Base-by-base conservation (phyloP, 2,797 vertebrate species). In the Cirrhinus molitorella region DNA sequence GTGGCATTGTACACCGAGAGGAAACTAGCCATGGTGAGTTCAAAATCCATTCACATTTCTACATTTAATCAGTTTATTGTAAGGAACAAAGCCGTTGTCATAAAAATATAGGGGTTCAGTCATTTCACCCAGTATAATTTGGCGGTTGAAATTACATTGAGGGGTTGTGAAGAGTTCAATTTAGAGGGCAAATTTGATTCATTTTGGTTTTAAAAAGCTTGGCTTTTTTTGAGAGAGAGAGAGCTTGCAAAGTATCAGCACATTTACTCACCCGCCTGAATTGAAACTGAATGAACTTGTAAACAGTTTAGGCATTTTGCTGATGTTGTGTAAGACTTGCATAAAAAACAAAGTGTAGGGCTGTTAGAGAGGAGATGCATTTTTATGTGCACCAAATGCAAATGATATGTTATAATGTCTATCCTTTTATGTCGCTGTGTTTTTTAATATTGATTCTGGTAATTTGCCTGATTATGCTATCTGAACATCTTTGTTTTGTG, bases 1-100 rank as follows among this genome's bases (percentile, higher is more conserved):
- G 90, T 93, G 88, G 92, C 94, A 40, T 91, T 96, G 81, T 94
- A 95, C 88, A 95, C 92, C 1, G 95, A 96, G 71, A 93, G 95
- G 80, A 92, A 93, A 89, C 91, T 96, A 73, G 95, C 93, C 0
- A 93, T 91, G 91, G 95, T 96, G 89, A 95, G 94, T 89, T 78
- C 34, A 82, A 82, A 74, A 59, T 3, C n/a, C 45, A 65, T 63
- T 65, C 28, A 51, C 70, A 73, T 73, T 79, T 72, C 55, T 49
- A 40, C 3, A 28, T 71, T 61, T 51, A 34, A 71, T 73, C 63
- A 19, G 65, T 63, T 79, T 53, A 68, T 83, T 37, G 3, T 79
- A 67, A 81, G 57, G 70, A 45, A 85, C 75, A 25, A 83, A 66
- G 12, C 37, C 16, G n/a, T 74, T 83, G 47, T 28, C 16, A 53